Evolutionary conservation across 2,797 vertebrate genomes (phyloP).

Genomic region (Cirrhinus molitorella): DNA sequence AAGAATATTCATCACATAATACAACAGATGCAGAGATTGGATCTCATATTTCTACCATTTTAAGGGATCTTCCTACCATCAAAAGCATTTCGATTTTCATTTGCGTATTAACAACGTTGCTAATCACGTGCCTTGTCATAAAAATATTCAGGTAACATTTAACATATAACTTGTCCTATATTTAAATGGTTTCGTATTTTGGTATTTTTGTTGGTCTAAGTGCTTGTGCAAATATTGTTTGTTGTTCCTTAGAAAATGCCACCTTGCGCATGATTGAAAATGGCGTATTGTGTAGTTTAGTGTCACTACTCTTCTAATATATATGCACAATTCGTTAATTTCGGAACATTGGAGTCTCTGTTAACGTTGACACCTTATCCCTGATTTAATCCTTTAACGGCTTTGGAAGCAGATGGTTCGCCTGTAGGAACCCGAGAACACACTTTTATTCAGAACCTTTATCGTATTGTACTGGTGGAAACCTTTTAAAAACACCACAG

Average conservation of each 20-base stretch:
- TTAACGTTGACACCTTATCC: not conserved
- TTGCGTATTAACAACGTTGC: constrained; percentile 83
- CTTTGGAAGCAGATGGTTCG: not conserved
- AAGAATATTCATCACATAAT: constrained; percentile 60
- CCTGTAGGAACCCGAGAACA: not conserved
- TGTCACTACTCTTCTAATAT: not conserved
- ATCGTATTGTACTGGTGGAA: not conserved
- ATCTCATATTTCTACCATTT: constrained; percentile 79
- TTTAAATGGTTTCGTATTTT: not conserved
- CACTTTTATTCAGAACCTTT: not conserved
- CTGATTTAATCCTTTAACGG: not conserved
- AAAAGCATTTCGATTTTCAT: constrained; percentile 87
- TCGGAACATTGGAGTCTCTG: not conserved
- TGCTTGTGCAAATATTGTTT: not conserved
- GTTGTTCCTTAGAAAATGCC: not conserved
- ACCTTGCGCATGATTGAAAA: constrained; percentile 1
- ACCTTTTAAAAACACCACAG: not conserved
- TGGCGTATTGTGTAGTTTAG: not conserved
- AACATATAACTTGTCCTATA: not conserved
- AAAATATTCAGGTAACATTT: constrained; percentile 87
- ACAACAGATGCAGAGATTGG: constrained; percentile 70
- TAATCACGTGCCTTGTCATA: constrained; percentile 88
- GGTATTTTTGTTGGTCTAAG: not conserved
- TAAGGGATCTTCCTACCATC: constrained; percentile 87
- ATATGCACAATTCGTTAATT: not conserved